Conservation (phyloP, 2,113 vertebrate species). For the Rattus rattus region DNA sequence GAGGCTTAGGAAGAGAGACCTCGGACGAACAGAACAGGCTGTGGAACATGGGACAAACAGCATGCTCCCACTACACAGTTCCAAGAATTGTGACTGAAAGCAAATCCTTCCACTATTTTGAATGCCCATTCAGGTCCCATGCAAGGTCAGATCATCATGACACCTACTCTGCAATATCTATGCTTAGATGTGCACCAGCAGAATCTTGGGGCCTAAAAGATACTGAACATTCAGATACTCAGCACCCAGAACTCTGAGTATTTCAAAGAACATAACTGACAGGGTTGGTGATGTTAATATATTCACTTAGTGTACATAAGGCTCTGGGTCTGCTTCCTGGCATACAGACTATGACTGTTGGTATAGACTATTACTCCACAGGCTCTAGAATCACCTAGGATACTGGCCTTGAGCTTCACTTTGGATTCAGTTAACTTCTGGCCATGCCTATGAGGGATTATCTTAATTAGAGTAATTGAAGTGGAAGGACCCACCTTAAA, state of each 20-base stretch:
- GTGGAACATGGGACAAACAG: neutral
- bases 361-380: neutral
- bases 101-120: neutral
- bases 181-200: neutral
- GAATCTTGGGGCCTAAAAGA: too few relatives aligned
- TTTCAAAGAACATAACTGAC: neutral
- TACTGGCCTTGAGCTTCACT: neutral
- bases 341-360: neutral
- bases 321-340: neutral
- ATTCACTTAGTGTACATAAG: too few relatives aligned
- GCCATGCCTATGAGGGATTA: neutral
- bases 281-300: neutral
- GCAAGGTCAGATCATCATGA: neutral
- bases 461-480: neutral
- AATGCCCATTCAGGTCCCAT: neutral
- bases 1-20: neutral
- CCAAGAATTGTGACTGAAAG: too few relatives aligned
- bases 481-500: neutral
- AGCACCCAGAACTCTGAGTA: neutral
- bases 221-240: neutral
- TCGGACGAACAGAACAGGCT: neutral
- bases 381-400: neutral
- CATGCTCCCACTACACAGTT: too few relatives aligned
- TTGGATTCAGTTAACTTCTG: neutral
- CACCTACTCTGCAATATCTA: neutral